These are phyloP conservation scores for Scaptomyza graminum DNA, from an alignment of 1,140 invertebrate genomes.

Conservation along the genomic window DNA sequence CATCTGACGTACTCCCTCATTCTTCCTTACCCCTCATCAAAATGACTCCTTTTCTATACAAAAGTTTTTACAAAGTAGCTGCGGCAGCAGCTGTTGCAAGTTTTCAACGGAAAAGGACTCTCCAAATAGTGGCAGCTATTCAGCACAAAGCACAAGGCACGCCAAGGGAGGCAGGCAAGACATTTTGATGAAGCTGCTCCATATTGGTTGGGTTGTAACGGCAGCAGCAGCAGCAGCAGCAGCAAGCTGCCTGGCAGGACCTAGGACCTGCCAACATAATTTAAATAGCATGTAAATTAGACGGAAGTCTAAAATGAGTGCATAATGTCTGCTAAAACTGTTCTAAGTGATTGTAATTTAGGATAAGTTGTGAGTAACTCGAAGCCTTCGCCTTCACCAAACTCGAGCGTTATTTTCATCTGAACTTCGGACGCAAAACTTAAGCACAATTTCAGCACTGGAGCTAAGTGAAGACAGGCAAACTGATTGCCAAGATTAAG, in stretches of 20 bases:
- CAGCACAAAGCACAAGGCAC: constrained; percentile 25
- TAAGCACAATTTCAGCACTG: constrained; percentile 16
- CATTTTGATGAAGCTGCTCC: constrained; percentile 79
- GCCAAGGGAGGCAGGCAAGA: constrained; percentile 28
- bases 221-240: not conserved
- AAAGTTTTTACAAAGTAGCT: constrained; percentile 81
- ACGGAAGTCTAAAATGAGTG: constrained; percentile 82
- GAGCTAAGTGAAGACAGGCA: constrained; percentile 9
- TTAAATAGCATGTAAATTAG: constrained; percentile 83
- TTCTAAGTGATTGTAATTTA: constrained; percentile 82
- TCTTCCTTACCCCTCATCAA: constrained; percentile 13
- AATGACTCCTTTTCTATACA: constrained; percentile 45
- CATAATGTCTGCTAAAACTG: constrained; percentile 81
- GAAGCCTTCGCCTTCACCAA: not conserved
- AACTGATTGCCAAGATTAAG: constrained; percentile 29
- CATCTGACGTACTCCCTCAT: constrained; percentile 16
- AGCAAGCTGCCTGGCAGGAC: not conserved
- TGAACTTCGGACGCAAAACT: constrained; percentile 28
- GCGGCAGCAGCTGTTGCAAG: constrained; percentile 75
- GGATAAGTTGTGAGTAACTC: constrained; percentile 51
- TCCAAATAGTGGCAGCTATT: constrained; percentile 34
- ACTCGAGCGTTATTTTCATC: constrained; percentile 23
- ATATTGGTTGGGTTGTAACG: constrained; percentile 52
- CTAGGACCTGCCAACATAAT: constrained; percentile 62
- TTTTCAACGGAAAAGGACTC: constrained; percentile 67